Evolutionary conservation across 2,797 vertebrate genomes (phyloP).

Genomic region (Gila robusta): DNA sequence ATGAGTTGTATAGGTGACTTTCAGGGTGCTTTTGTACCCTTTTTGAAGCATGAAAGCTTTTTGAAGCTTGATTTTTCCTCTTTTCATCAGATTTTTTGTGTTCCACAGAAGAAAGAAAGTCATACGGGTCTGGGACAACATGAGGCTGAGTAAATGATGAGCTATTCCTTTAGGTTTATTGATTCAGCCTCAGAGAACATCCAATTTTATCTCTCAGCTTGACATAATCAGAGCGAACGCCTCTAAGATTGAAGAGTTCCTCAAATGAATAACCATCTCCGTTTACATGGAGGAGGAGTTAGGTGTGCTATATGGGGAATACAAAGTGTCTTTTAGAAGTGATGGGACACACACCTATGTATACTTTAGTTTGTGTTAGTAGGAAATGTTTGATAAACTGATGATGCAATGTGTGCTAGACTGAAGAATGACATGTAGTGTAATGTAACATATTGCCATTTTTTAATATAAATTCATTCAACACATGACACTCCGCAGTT

Average conservation of each 20-base stretch:
- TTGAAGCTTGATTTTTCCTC: neutral
- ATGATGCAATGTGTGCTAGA: neutral
- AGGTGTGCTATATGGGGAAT: slow-evolving; percentile 24
- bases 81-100: neutral
- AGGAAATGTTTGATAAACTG: neutral
- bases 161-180: slow-evolving; percentile 20
- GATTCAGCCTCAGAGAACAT: slow-evolving; percentile 42
- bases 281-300: slow-evolving; percentile 36
- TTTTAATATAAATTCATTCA: neutral
- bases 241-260: slow-evolving; percentile 18
- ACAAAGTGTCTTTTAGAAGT: slow-evolving; percentile 11
- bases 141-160: slow-evolving; percentile 1
- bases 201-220: slow-evolving; percentile 42
- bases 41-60: neutral
- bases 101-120: neutral
- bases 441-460: neutral
- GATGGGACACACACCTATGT: neutral
- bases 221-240: slow-evolving; percentile 30
- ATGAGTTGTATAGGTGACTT: neutral
- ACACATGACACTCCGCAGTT: too few relatives aligned
- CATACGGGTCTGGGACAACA: neutral
- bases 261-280: slow-evolving; percentile 62
- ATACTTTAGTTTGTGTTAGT: neutral
- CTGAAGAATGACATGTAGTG: neutral
- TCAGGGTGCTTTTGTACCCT: neutral